Base-by-base conservation (phyloP, 2,113 vertebrate species). In the Psilopsiagon aymara region DNA sequence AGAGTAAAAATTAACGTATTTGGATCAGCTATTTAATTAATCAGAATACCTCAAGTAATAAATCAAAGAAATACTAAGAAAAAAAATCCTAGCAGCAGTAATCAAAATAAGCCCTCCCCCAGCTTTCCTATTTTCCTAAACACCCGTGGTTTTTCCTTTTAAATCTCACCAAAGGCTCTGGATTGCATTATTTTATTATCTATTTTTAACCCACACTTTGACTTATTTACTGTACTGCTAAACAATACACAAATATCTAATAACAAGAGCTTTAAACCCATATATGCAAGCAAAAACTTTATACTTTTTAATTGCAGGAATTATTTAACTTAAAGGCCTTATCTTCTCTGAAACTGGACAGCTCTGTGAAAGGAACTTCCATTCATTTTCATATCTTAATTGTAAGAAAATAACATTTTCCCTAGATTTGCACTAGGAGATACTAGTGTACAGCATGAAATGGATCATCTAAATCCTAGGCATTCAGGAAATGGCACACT, bases 31-130 rank as follows among this genome's bases (percentile, higher is more conserved):
- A 23, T 33, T 90, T 63, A 85, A 70, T 79, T 75, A 63, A 74
- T 53, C 19, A 21, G 21, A 57, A n/a, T 71, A 68, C 0, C 0
- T 46, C 46, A 82, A 79, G 5, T 33, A 85, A 82, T 37, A 28
- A 31, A 53, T 53, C 18, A 82, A 88, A 91, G 20, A 86, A 78
- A 67, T 37, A 57, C 4, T 39, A 66, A 52, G 16, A 59, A 71
- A 49, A 71, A 25, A 3, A 0, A 0, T 46, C 14, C 11, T n/a
- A 49, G 12, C 8, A 57, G 2, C 27, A 87, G 23, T 44, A 87
- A 77, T 14, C 4, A 84, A 82, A 74, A 71, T 33, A 46, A 79
- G 5, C 24, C 2, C 2, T 3, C 4, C 18, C 10, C 7, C 3
- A 2, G 20, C 25, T 29, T 51, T 82, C 39, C 39, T 60, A 8